Percentiles rank a stretch among this genome's conserved stretches.
phyloP scores from a whole-genome alignment of 2,888 invertebrate species.

The Phyto melanocephala region DNA sequence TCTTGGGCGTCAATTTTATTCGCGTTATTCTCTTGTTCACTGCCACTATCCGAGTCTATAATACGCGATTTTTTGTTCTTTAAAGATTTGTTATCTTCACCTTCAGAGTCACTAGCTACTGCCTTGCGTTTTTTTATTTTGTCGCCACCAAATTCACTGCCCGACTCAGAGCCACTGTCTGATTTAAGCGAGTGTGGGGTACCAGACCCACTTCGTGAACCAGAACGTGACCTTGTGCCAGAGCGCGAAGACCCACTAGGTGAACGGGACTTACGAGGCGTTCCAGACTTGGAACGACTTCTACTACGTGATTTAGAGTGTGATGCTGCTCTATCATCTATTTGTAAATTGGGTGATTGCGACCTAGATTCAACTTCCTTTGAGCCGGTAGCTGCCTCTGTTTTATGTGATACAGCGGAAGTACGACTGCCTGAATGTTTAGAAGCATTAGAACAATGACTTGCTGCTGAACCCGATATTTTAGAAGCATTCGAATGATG shows the following conservation, averaged over 20 bases:
- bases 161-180: conserved; percentile 74
- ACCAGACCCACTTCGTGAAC: conserved; percentile 67
- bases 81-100: conserved; percentile 54
- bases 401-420: conserved; percentile 33
- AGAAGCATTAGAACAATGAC: not conserved
- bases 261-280: conserved; percentile 53
- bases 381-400: not conserved
- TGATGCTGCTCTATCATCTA: conserved; percentile 78
- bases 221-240: conserved; percentile 67
- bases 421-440: conserved; percentile 59
- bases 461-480: conserved; percentile 44
- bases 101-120: conserved; percentile 80
- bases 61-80: conserved; percentile 81
- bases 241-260: conserved; percentile 53
- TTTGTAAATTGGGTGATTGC: conserved; percentile 80
- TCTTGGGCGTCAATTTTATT: conserved; percentile 83
- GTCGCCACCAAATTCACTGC: conserved; percentile 76
- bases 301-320: conserved; percentile 73
- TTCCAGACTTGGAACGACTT: conserved; percentile 70
- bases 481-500: conserved; percentile 53
- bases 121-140: conserved; percentile 77
- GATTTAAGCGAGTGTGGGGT: conserved; percentile 69
- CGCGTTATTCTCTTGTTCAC: conserved; percentile 76
- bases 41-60: conserved; percentile 86
- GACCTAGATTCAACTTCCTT: conserved; percentile 79